Percentiles rank a stretch among this genome's conserved stretches.
These are phyloP conservation scores for Drosophila punjabiensis DNA, from an alignment of 1,140 invertebrate species.

Conservation along the genomic window DNA sequence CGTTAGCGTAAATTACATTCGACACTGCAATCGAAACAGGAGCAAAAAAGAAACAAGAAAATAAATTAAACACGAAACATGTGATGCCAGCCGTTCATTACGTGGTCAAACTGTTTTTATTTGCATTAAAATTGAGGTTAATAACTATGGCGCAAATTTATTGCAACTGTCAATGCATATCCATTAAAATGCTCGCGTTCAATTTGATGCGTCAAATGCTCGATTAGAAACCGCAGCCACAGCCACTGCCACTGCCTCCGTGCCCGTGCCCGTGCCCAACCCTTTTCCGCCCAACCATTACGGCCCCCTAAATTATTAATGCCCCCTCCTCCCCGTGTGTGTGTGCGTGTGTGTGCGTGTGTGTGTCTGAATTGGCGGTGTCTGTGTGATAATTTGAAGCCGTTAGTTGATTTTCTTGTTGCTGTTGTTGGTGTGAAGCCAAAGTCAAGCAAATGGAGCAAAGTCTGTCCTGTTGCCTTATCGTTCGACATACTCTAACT, in stretches of 20 bases:
- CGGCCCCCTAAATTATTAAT: constrained; percentile 44
- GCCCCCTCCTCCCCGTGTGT: neutral
- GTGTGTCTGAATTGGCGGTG: neutral
- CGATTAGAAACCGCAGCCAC: constrained; percentile 37
- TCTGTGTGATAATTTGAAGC: constrained; percentile 30
- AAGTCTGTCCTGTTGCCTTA: neutral
- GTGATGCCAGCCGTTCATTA: constrained; percentile 35
- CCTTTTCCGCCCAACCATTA: constrained; percentile 3
- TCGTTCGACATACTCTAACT: neutral
- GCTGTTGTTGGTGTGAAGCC: constrained; percentile 6
- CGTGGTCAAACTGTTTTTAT: constrained; percentile 60
- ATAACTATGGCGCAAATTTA: constrained; percentile 64
- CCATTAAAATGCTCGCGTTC: constrained; percentile 56
- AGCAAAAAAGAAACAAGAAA: neutral
- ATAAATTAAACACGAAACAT: constrained; percentile 25
- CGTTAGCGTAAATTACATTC: constrained; percentile 39
- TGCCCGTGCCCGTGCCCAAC: neutral
- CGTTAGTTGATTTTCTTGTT: constrained; percentile 6
- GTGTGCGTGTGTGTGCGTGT: neutral
- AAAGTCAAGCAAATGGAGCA: constrained; percentile 26
- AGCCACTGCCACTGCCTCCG: neutral
- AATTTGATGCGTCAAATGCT: constrained; percentile 61
- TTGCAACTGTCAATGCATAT: constrained; percentile 68
- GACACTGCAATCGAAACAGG: constrained; percentile 25
- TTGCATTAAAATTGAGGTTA: constrained; percentile 73